Conservation (phyloP, 2,797 vertebrate species). For the Remorina albescens region DNA sequence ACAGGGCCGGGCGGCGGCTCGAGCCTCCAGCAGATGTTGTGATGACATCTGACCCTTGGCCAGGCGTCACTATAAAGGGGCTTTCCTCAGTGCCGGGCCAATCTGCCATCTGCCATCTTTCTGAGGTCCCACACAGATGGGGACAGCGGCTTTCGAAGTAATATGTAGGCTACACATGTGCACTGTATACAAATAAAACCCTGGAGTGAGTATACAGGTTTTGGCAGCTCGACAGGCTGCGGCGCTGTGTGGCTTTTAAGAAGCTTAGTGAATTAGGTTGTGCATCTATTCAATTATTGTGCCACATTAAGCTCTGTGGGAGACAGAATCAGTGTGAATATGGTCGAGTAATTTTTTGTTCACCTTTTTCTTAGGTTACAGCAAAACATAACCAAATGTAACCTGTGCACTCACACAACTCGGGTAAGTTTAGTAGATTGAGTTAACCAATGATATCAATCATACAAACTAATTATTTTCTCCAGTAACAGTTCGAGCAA, state of each 20-base stretch:
- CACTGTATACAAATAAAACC: slow-evolving; percentile 70
- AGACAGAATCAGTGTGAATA: slow-evolving; percentile 42
- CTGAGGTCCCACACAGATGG: slow-evolving; percentile 76
- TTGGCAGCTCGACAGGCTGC: slow-evolving; percentile 34
- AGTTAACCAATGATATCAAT: too few relatives aligned
- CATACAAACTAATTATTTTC: too few relatives aligned
- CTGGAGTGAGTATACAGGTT: slow-evolving; percentile 36
- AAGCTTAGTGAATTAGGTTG: slow-evolving; percentile 75
- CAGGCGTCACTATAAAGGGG: slow-evolving; percentile 86
- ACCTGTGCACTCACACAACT: too few relatives aligned
- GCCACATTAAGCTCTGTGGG: slow-evolving; percentile 67
- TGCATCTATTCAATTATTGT: slow-evolving; percentile 61
- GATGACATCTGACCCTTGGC: slow-evolving; percentile 91
- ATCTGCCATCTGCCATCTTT: slow-evolving; percentile 92
- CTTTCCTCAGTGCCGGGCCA: slow-evolving; percentile 84
- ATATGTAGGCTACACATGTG: slow-evolving; percentile 68
- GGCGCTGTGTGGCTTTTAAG: slow-evolving; percentile 56
- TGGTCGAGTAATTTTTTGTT: slow-evolving; percentile 20
- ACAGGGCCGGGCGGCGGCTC: slow-evolving; percentile 56
- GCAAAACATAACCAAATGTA: background rate
- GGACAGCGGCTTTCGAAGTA: slow-evolving; percentile 38
- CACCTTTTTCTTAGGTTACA: background rate
- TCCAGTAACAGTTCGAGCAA: too few relatives aligned
- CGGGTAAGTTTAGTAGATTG: too few relatives aligned
- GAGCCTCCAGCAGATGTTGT: slow-evolving; percentile 91